Evolutionary conservation across 2,113 vertebrate species (phyloP).

Genomic region (Toxotes jaculatrix): DNA sequence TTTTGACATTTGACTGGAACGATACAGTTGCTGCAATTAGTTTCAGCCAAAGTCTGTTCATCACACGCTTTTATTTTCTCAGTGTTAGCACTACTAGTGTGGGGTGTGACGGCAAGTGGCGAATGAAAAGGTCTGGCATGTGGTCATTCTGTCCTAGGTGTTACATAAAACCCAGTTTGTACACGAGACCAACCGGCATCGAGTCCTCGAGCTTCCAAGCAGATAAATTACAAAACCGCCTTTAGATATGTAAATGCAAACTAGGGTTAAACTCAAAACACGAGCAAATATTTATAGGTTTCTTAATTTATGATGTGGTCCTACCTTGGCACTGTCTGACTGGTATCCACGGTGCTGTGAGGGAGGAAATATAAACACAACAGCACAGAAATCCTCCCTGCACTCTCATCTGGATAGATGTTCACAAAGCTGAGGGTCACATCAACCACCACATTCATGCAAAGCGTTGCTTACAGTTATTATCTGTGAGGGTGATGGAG

Average conservation of each 20-base stretch:
- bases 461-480: constrained; percentile 30
- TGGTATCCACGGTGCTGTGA: constrained; percentile 77
- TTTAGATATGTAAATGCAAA: constrained; percentile 78
- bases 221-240: constrained; percentile 75
- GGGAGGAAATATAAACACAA: constrained; percentile 78
- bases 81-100: neutral
- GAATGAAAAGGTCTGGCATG: constrained; percentile 19
- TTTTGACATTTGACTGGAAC: constrained; percentile 1
- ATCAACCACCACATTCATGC: constrained; percentile 30
- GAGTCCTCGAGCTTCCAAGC: constrained; percentile 17
- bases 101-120: neutral
- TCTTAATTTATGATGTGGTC: constrained; percentile 78
- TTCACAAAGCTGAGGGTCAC: constrained; percentile 53
- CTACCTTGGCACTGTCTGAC: constrained; percentile 65
- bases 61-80: neutral
- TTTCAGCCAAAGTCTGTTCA: neutral
- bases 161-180: constrained; percentile 50
- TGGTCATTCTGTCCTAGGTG: constrained; percentile 42
- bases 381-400: constrained; percentile 69
- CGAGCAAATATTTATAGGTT: constrained; percentile 82
- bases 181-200: constrained; percentile 56
- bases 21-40: neutral
- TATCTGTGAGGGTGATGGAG: constrained; percentile 39
- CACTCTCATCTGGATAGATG: constrained; percentile 58
- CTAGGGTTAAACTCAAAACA: constrained; percentile 69